These are phyloP conservation scores for Syndactyla subalaris DNA, from an alignment of 2,797 vertebrate genomes.

Conservation along the genomic window DNA sequence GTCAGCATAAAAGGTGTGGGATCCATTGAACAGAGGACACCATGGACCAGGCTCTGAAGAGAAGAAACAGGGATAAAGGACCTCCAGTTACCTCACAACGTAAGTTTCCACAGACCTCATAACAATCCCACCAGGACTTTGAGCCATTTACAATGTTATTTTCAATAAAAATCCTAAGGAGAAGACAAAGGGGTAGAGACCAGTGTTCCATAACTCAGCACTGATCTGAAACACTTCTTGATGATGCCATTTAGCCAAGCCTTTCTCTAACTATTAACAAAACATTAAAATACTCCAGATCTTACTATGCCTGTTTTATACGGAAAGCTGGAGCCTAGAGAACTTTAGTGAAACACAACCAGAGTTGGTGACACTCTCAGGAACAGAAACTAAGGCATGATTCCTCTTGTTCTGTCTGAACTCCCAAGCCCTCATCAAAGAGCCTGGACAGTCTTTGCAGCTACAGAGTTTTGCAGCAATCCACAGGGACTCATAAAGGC, in stretches of 20 bases:
- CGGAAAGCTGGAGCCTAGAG: neutral
- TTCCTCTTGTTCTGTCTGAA: neutral
- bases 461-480: slow-evolving; percentile 26
- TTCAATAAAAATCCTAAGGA: neutral
- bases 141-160: neutral
- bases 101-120: neutral
- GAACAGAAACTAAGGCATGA: neutral
- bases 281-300: neutral
- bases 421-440: slow-evolving; percentile 46
- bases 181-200: neutral
- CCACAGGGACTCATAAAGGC: slow-evolving; percentile 48
- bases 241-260: neutral
- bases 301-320: neutral
- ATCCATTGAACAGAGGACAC: neutral
- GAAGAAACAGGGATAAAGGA: neutral
- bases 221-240: neutral
- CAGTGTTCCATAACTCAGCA: rapidly evolving
- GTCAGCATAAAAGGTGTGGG: neutral
- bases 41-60: neutral
- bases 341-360: neutral
- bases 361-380: neutral
- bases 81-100: neutral
- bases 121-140: neutral
- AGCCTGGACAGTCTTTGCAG: slow-evolving; percentile 32
- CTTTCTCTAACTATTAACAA: neutral